Percentiles rank a stretch among this genome's conserved stretches.
phyloP scores from a whole-genome alignment of 2,113 vertebrate species.

The rat (Rattus norvegicus) region GRCr8 NC_086032.1:85228001-85228500 shows the following conservation, averaged over 20 bases:
- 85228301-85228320: background rate
- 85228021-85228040: background rate
- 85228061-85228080: background rate
- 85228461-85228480: background rate
- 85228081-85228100: background rate
- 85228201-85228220: background rate
- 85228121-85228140: background rate
- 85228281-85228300: background rate
- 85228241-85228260: background rate
- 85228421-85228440: too few species aligned
- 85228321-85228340: background rate
- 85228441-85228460: background rate
- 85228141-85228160: background rate
- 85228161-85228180: background rate
- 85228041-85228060: background rate
- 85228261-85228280: slow-evolving; percentile 12
- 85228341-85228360: background rate
- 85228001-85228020: background rate
- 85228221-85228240: background rate
- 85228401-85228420: background rate
- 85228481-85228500: background rate
- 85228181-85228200: background rate
- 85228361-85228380: background rate
- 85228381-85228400: background rate
- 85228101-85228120: background rate